Conservation (phyloP, 2,888 invertebrate species). For the Aporophyla nigra region DNA sequence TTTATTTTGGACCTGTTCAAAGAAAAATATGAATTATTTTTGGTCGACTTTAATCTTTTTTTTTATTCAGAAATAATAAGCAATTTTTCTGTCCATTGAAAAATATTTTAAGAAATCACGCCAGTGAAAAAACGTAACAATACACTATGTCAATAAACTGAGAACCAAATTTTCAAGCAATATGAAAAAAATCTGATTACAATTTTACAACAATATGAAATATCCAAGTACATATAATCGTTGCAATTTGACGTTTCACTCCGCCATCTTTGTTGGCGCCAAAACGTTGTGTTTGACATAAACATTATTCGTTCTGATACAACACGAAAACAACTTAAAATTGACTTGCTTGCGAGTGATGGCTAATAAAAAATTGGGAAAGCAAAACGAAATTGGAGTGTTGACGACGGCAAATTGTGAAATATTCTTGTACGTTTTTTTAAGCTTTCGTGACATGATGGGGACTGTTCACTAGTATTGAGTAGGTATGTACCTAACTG, state of each 20-base stretch:
- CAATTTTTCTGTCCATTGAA: not conserved
- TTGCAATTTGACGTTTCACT: slow-evolving; percentile 77
- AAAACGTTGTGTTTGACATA: slow-evolving; percentile 84
- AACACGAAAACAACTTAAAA: slow-evolving; percentile 73
- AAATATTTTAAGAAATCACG: not conserved
- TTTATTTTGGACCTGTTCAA: too few relatives aligned
- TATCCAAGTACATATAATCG: slow-evolving; percentile 50
- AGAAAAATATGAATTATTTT: not conserved
- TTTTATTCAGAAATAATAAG: not conserved
- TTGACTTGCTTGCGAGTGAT: slow-evolving; percentile 72
- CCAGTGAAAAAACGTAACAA: not conserved
- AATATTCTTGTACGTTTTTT: slow-evolving; percentile 32
- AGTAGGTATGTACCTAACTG: not conserved
- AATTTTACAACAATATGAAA: slow-evolving; percentile 39
- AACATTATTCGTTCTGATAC: slow-evolving; percentile 83
- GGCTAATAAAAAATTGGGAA: slow-evolving; percentile 64
- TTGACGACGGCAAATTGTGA: slow-evolving; percentile 40
- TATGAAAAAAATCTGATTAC: slow-evolving; percentile 23
- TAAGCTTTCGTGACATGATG: not conserved
- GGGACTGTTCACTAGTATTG: slow-evolving; percentile 7
- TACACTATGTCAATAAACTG: not conserved
- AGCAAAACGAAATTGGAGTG: slow-evolving; percentile 57
- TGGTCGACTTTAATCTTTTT: too few relatives aligned
- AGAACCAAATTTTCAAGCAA: slow-evolving; percentile 5
- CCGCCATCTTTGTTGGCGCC: slow-evolving; percentile 80